These are phyloP conservation scores for Chloroceryle amazona DNA, from an alignment of 2,797 vertebrate species.

Conservation along the genomic window DNA sequence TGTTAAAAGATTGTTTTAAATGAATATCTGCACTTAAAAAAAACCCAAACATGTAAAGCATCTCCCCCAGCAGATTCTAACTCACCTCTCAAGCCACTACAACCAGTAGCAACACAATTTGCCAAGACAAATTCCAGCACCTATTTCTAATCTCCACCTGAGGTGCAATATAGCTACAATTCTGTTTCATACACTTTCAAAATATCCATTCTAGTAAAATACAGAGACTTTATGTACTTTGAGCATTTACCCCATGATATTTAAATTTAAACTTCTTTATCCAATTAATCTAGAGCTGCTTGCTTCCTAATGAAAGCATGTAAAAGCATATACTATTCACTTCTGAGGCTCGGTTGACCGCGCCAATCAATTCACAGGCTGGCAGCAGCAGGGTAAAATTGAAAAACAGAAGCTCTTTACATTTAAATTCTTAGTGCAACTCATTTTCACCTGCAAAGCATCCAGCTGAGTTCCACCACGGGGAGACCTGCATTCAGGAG, in stretches of 20 bases:
- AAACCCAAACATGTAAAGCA: not conserved
- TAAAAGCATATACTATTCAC: not conserved
- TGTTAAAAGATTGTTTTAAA: not conserved
- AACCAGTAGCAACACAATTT: not conserved
- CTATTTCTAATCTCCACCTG: not conserved
- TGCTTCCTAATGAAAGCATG: not conserved
- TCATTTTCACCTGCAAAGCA: constrained; percentile 88
- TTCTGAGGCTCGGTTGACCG: not conserved
- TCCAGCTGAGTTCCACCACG: constrained; percentile 91
- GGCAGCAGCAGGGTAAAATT: not conserved
- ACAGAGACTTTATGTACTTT: not conserved
- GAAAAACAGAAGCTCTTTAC: not conserved
- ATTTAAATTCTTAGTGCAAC: not conserved
- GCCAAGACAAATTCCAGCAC: not conserved
- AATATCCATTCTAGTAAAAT: not conserved
- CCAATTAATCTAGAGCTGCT: not conserved
- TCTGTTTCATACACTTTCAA: not conserved
- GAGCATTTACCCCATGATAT: not conserved
- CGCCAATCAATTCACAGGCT: not conserved
- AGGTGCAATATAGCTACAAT: not conserved
- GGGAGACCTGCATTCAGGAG: constrained; percentile 85
- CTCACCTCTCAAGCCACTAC: not conserved
- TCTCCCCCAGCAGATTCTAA: not conserved
- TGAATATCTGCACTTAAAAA: not conserved
- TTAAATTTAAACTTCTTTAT: not conserved